phyloP scores from a whole-genome alignment of 1,140 invertebrate species.

The Drosophila pseudoobscura region DNA sequence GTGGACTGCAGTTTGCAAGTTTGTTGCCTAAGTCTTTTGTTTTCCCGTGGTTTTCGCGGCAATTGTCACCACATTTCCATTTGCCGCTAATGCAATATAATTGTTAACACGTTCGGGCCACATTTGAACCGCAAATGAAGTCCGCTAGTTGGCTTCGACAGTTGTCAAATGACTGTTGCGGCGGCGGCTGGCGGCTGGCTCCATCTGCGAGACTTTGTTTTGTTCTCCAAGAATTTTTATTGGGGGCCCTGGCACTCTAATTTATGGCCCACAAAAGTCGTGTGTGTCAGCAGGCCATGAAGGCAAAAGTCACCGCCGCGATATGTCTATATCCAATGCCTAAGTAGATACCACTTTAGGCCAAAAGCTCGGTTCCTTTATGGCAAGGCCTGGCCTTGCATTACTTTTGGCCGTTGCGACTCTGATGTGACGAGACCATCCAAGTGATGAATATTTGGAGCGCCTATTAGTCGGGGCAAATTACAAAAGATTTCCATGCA shows the following conservation, averaged over 20 bases:
- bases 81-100: conserved; percentile 31
- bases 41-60: conserved; percentile 27
- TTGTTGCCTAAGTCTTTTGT: conserved; percentile 75
- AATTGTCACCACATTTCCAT: conserved; percentile 50
- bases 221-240: conserved; percentile 68
- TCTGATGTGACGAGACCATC: conserved; percentile 12
- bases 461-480: conserved; percentile 3
- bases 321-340: conserved; percentile 29
- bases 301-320: conserved; percentile 45
- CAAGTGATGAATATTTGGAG: conserved; percentile 25
- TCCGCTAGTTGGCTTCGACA: conserved; percentile 38
- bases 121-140: conserved; percentile 57
- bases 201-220: conserved; percentile 25
- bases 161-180: conserved; percentile 39
- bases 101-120: conserved; percentile 48
- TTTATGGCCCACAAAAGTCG: conserved; percentile 63
- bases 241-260: conserved; percentile 58
- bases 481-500: conserved; percentile 5
- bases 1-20: conserved; percentile 39
- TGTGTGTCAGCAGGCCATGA: conserved; percentile 58
- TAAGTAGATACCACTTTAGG: conserved; percentile 15
- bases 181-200: background rate
- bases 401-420: conserved; percentile 13
- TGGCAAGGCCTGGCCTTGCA: conserved; percentile 5
- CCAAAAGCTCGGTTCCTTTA: conserved; percentile 13